Percentiles rank a stretch among this genome's conserved stretches.
phyloP scores from a whole-genome alignment of 2,888 invertebrate species.

The Drosophila meridionalis region DNA sequence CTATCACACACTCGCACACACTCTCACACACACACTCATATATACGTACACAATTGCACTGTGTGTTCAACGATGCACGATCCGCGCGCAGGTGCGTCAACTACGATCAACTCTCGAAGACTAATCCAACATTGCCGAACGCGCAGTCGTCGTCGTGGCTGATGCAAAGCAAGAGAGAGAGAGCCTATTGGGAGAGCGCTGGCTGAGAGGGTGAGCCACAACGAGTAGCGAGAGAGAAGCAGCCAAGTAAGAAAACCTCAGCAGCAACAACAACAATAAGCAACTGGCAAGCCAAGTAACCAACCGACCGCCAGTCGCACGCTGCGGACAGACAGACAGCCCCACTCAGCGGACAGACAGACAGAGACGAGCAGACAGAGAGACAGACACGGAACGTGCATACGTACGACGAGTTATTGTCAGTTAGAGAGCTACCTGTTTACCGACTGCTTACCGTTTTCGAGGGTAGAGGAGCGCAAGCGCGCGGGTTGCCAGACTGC shows the following conservation, averaged over 20 bases:
- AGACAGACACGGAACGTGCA: slow-evolving; percentile 69
- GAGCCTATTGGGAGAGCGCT: not conserved
- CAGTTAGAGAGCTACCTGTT: slow-evolving; percentile 81
- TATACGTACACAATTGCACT: slow-evolving; percentile 60
- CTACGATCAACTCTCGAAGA: slow-evolving; percentile 85
- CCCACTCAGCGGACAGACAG: slow-evolving; percentile 49
- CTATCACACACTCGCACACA: slow-evolving; percentile 17
- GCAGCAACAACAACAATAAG: slow-evolving; percentile 28
- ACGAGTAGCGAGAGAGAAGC: slow-evolving; percentile 56
- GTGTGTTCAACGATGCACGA: slow-evolving; percentile 57
- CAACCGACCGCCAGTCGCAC: slow-evolving; percentile 76
- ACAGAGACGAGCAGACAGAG: slow-evolving; percentile 55
- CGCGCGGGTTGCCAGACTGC: slow-evolving; percentile 70
- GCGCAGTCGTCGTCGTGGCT: slow-evolving; percentile 72
- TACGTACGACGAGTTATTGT: slow-evolving; percentile 79
- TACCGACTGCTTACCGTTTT: slow-evolving; percentile 78
- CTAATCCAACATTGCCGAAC: slow-evolving; percentile 78
- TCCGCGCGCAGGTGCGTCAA: slow-evolving; percentile 84
- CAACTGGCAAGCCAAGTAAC: slow-evolving; percentile 40
- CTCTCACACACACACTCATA: slow-evolving; percentile 24
- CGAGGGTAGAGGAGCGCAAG: slow-evolving; percentile 57
- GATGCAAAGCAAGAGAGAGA: slow-evolving; percentile 29
- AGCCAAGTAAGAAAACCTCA: slow-evolving; percentile 49
- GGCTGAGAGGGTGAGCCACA: slow-evolving; percentile 28
- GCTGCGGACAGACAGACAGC: slow-evolving; percentile 61